Base-by-base conservation (phyloP, 2,888 invertebrate species). In the Pemphredon lugubris region DNA sequence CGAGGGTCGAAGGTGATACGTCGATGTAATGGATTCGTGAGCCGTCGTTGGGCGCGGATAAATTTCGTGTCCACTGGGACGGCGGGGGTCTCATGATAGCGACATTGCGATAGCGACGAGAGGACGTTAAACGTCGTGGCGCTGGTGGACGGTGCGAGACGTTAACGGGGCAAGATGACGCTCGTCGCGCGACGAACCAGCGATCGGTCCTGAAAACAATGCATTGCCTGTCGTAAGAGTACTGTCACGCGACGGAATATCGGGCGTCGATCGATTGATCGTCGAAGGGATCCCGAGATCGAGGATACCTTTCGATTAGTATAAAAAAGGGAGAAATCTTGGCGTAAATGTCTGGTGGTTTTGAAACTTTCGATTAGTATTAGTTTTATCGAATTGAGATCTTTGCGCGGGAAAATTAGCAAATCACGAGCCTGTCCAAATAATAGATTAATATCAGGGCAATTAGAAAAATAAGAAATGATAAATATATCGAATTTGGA, bases 171-270 rank as follows among this genome's bases (percentile, higher is more conserved):
- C 61, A 39, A 55, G 37, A 55, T 64, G 55, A 45, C n/a, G 40
- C 20, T 20, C 37, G 65, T 16, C 20, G 57, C 53, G 47, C 68
- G 50, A 61, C 51, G 48, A 60, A 50, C 16, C 59, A 66, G 16
- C 67, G 55, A 58, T 68, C 53, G 67, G 6, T 68, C 53, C 73
- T 74, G 74, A 59, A 74, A 74, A 74, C 73, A 74, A 73, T 61
- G 48, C 60, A 39, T 14, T 45, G 69, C 20, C 61, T 68, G 57
- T 59, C 51, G 59, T 57, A 14, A 73, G 45, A n/a, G 26, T 26
- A 26, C 7, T 26, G 26, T 26, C 61, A 51, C 54, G 59, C 45
- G 54, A 59, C 53, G 14, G 13, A n/a, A 39, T 58, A 58, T 57
- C 34, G 7, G 39, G 42, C 42, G 58, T 69, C 51, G 60, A 55